Percentiles rank a stretch among this genome's conserved stretches.
Evolutionary conservation across 2,113 vertebrate species (phyloP).

Genomic region (Malurus elegans): DNA sequence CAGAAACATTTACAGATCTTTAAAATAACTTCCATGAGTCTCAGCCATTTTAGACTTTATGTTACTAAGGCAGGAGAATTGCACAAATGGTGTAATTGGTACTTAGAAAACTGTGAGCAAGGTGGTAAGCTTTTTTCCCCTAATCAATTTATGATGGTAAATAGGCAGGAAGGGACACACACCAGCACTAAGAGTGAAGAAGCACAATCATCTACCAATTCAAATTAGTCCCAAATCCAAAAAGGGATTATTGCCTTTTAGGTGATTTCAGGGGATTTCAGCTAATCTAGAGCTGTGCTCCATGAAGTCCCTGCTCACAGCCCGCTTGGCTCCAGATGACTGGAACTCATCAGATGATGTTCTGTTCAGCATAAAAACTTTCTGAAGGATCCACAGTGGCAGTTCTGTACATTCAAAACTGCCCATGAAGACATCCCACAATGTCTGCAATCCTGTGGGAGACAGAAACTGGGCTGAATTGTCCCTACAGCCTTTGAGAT

Average conservation of each 20-base stretch:
- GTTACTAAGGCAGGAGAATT: neutral
- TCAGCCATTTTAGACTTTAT: neutral
- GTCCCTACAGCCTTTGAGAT: neutral
- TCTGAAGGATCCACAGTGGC: neutral
- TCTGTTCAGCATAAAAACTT: neutral
- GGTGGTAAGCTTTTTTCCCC: neutral
- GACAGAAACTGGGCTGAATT: neutral
- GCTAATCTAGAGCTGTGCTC: neutral
- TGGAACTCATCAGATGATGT: neutral
- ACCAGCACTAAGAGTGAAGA: neutral
- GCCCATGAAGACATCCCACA: neutral
- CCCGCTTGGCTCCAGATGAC: neutral
- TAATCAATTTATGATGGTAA: neutral
- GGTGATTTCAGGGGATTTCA: neutral
- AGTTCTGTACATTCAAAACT: neutral
- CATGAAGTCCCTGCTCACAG: neutral
- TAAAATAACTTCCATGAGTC: neutral
- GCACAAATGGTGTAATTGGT: neutral
- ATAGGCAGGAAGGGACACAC: neutral
- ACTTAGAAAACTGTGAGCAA: neutral
- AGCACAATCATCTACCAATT: neutral
- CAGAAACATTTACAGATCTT: neutral
- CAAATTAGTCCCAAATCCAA: neutral
- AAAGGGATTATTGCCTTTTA: neutral
- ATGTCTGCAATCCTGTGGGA: neutral